Base-by-base conservation (phyloP, 2,797 vertebrate genomes). In the Sebastes iracundus region DNA sequence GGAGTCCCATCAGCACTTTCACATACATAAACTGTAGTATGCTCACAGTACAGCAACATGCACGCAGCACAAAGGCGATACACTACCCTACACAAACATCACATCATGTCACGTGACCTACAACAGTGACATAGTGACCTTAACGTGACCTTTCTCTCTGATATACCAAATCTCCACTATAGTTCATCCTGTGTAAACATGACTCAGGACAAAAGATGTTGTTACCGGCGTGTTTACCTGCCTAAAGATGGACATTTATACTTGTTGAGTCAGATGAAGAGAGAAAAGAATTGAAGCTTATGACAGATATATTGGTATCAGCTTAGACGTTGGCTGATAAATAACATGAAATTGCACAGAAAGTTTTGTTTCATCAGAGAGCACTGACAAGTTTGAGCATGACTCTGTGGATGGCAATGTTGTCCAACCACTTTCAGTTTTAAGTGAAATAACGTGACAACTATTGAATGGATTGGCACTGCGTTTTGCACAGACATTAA, bases 1-100 rank as follows among this genome's bases (percentile, higher is more conserved):
- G 89, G 77, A 91, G 91, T 91, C 86, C 90, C 8, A 80, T 95
- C 96, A 96, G 96, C 94, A 95, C 77, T 89, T 94, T 95, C 87
- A 89, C 46, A 65, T 71, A 81, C 87, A 90, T 72, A 81, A 81
- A 46, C 42, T 46, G 16, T 46, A 88, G 68, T 53, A 70, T 62
- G 63, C 77, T 73, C 79, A 82, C 69, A 70, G 75, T 72, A 90
- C 85, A 85, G 60, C 16, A 35, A 81, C 81, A 78, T 72, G 64
- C 60, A 76, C 63, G 35, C 55, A 33, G 72, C 59, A 91, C 85
- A 92, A 91, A 84, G 79, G 71, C 23, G 27, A 49, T 2, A 32
- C 55, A 69, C 61, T 53, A 61, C 27, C 49, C 66, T 79, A 83
- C 80, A 77, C 77, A 93, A 91, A 86, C 88, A 90, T 81, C 82